These are phyloP conservation scores for Brachypteracias leptosomus DNA, from an alignment of 2,113 vertebrate genomes.

Conservation along the genomic window DNA sequence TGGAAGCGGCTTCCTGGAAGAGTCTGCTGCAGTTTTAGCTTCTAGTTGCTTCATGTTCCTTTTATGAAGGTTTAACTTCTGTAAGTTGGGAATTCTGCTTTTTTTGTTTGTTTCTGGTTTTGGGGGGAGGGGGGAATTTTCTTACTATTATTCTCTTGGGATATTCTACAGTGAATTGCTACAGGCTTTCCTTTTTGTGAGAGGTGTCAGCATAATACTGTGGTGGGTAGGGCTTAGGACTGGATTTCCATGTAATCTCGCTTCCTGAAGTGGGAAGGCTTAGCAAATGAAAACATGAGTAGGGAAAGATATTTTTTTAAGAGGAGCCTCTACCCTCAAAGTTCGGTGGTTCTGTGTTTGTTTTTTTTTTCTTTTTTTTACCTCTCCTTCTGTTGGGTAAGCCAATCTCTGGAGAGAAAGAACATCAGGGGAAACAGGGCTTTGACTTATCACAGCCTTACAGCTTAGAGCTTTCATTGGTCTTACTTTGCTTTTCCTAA, in stretches of 20 bases:
- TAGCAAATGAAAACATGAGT: slow-evolving; percentile 22
- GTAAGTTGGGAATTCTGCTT: slow-evolving; percentile 8
- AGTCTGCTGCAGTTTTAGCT: slow-evolving; percentile 10
- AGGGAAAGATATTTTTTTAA: neutral
- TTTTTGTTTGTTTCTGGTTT: neutral
- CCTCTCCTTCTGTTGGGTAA: neutral
- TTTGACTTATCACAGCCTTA: slow-evolving; percentile 48
- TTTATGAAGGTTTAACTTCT: slow-evolving; percentile 42
- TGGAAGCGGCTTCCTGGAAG: neutral
- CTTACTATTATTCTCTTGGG: neutral
- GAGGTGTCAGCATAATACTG: neutral
- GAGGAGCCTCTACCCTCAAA: slow-evolving; percentile 12
- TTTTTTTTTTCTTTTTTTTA: neutral
- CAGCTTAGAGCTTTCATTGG: slow-evolving; percentile 21
- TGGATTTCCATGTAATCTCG: slow-evolving; percentile 1
- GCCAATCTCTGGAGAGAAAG: neutral
- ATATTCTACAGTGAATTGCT: neutral
- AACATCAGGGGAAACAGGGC: slow-evolving; percentile 20
- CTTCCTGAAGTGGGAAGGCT: neutral
- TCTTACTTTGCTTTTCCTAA: slow-evolving; percentile 11
- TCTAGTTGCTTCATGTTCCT: neutral
- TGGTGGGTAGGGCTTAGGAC: slow-evolving; percentile 39
- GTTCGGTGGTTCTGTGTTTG: neutral
- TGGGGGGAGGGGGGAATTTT: neutral
- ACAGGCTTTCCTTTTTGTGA: neutral